Conservation (phyloP, 2,113 vertebrate genomes). For the Nothoprocta pentlandii region DNA sequence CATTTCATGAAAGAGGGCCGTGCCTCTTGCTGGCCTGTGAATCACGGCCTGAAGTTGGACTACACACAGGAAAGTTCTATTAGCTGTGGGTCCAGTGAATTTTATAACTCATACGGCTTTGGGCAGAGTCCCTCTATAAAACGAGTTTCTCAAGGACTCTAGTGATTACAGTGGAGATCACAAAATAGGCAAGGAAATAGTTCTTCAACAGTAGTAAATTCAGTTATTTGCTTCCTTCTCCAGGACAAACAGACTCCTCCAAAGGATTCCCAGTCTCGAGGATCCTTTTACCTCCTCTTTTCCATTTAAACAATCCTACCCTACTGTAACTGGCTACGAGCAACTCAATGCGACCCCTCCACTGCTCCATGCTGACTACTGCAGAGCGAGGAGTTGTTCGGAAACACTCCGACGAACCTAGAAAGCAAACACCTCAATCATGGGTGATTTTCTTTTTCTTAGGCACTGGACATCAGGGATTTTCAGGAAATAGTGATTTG, state of each 20-base stretch:
- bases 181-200: background rate
- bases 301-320: background rate
- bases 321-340: background rate
- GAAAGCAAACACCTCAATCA: constrained; percentile 34
- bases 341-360: background rate
- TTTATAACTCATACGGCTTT: background rate
- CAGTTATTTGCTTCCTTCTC: background rate
- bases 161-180: background rate
- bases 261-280: background rate
- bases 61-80: constrained; percentile 15
- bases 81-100: background rate
- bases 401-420: background rate
- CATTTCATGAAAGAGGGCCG: background rate
- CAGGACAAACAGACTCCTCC: background rate
- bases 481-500: background rate
- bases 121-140: background rate
- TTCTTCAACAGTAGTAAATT: background rate
- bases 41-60: background rate
- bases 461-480: background rate
- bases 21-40: background rate
- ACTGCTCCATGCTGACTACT: background rate
- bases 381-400: background rate
- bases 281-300: background rate
- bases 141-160: constrained; percentile 3
- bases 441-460: background rate